These are phyloP conservation scores for Lagopus muta DNA, from an alignment of 2,113 vertebrate species.

Conservation along the genomic window DNA sequence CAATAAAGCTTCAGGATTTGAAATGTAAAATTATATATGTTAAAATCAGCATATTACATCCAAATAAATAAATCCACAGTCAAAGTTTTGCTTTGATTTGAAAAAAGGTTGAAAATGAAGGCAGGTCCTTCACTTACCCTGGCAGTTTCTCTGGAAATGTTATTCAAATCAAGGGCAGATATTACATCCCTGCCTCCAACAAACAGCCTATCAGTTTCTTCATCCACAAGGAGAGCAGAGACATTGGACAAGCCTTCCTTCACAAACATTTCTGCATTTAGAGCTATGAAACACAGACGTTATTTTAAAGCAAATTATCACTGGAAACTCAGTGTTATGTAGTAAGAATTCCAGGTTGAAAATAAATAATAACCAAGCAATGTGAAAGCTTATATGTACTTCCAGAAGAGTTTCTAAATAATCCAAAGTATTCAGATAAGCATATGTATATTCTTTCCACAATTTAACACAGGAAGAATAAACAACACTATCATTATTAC, in stretches of 20 bases:
- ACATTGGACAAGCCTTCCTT: slow-evolving; percentile 75
- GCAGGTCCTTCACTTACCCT: slow-evolving; percentile 58
- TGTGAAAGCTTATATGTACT: background rate
- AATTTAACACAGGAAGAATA: background rate
- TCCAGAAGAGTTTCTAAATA: background rate
- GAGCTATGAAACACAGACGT: slow-evolving; percentile 52
- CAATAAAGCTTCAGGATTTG: background rate
- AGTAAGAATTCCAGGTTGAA: background rate
- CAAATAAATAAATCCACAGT: background rate
- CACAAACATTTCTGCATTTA: slow-evolving; percentile 67
- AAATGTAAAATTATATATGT: background rate
- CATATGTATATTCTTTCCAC: background rate
- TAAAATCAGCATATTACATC: background rate
- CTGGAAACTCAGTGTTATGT: background rate
- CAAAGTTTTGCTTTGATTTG: background rate
- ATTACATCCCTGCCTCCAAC: slow-evolving; percentile 81
- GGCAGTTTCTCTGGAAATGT: slow-evolving; percentile 71
- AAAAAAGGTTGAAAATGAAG: background rate
- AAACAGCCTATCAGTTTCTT: slow-evolving; percentile 74
- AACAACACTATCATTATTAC: background rate
- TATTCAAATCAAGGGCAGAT: slow-evolving; percentile 77
- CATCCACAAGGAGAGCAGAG: slow-evolving; percentile 78
- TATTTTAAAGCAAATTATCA: background rate
- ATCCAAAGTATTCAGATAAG: background rate
- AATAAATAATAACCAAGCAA: background rate